Conservation (phyloP, 2,797 vertebrate genomes). For the Phalanger gymnotis region DNA sequence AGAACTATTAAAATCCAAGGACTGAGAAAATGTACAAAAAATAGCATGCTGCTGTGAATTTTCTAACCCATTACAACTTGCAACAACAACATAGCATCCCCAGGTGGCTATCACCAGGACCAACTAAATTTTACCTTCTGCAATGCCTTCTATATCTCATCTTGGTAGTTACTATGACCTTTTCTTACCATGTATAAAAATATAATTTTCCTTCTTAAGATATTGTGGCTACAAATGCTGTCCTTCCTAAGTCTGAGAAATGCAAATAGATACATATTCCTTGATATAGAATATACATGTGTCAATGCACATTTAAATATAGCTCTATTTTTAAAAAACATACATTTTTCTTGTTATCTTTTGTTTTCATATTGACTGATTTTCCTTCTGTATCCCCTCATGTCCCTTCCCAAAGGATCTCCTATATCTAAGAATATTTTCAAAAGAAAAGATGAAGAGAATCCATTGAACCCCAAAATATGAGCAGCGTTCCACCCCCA, state of each 20-base stretch:
- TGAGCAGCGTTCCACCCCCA: not conserved
- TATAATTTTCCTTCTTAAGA: not conserved
- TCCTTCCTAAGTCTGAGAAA: not conserved
- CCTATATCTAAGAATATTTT: not conserved
- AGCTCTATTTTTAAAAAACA: not conserved
- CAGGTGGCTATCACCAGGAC: not conserved
- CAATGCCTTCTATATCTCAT: not conserved
- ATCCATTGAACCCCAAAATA: not conserved
- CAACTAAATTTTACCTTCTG: not conserved
- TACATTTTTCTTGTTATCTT: too few relatives aligned
- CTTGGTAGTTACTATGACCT: not conserved
- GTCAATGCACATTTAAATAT: not conserved
- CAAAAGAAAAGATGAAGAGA: too few relatives aligned
- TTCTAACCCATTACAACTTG: not conserved
- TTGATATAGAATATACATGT: not conserved
- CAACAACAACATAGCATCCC: not conserved
- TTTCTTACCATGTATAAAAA: not conserved
- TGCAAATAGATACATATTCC: not conserved
- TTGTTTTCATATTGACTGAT: not conserved
- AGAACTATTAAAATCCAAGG: not conserved
- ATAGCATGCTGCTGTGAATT: not conserved
- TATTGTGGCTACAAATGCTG: not conserved
- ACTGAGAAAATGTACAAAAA: not conserved
- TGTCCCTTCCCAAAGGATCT: not conserved
- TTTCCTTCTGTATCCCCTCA: not conserved